phyloP scores from a whole-genome alignment of 2,888 invertebrate species.

The Drosophila limbata region DNA sequence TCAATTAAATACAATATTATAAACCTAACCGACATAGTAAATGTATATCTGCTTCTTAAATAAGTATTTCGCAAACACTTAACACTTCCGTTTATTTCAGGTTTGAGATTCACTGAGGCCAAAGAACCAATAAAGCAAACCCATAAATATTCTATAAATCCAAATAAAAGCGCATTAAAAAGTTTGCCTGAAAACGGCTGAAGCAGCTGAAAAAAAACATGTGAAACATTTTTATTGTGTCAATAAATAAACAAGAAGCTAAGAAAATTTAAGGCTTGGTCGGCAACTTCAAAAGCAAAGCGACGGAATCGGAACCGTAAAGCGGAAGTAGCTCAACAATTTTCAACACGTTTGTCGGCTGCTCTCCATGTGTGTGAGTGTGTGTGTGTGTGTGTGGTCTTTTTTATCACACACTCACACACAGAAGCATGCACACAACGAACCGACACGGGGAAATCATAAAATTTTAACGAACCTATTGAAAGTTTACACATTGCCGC shows the following conservation, averaged over 20 bases:
- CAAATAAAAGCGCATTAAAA: constrained; percentile 62
- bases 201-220: constrained; percentile 43
- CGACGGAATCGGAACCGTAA: constrained; percentile 31
- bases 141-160: constrained; percentile 68
- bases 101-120: neutral
- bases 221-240: constrained; percentile 47
- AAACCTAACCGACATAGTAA: neutral
- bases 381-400: constrained; percentile 26
- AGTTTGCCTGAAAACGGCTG: constrained; percentile 44
- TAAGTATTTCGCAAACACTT: neutral
- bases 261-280: constrained; percentile 45
- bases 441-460: constrained; percentile 74
- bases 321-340: constrained; percentile 76
- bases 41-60: neutral
- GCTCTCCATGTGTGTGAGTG: constrained; percentile 10
- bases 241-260: constrained; percentile 58
- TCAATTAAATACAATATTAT: neutral
- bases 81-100: neutral
- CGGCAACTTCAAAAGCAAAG: constrained; percentile 58
- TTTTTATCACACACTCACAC: constrained; percentile 52
- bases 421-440: constrained; percentile 22
- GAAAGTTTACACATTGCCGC: constrained; percentile 82
- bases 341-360: constrained; percentile 75
- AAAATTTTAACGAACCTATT: constrained; percentile 83
- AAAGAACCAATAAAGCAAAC: constrained; percentile 19